These are phyloP conservation scores for Dipodomys ordii DNA, from an alignment of 2,113 vertebrate genomes.

Conservation along the genomic window DNA sequence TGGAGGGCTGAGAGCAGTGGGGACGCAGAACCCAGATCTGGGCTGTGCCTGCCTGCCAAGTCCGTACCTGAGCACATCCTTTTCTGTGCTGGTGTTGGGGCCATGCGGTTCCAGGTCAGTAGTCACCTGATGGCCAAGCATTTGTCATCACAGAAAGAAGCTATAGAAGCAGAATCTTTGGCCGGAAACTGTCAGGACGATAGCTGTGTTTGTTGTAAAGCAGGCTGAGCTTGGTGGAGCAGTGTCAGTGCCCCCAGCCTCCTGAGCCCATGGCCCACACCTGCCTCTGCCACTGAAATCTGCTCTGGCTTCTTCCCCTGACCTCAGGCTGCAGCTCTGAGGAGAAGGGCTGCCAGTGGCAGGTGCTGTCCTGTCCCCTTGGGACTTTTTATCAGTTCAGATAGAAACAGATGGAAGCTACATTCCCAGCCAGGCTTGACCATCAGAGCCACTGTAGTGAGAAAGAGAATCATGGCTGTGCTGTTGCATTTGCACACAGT, in stretches of 20 bases:
- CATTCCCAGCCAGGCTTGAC: background rate
- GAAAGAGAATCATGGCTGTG: background rate
- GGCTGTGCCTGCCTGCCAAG: accelerated
- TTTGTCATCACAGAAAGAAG: background rate
- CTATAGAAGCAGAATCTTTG: background rate
- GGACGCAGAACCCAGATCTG: background rate
- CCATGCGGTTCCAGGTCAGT: background rate
- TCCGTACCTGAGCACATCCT: background rate
- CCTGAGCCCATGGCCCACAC: background rate
- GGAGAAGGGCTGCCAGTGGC: background rate
- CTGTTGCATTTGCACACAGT: background rate
- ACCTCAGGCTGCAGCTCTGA: background rate
- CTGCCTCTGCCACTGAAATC: accelerated
- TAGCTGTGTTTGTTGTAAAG: background rate
- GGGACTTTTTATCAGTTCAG: background rate
- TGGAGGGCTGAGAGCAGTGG: background rate
- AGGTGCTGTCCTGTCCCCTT: background rate
- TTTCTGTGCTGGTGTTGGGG: background rate
- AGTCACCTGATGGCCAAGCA: background rate
- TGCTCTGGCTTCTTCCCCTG: background rate
- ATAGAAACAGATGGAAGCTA: background rate
- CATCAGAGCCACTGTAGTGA: background rate
- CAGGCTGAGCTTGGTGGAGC: background rate
- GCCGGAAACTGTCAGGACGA: background rate
- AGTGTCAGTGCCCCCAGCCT: background rate